Base-by-base conservation (phyloP, 2,888 invertebrate genomes). In the Ormyrus thymus region DNA sequence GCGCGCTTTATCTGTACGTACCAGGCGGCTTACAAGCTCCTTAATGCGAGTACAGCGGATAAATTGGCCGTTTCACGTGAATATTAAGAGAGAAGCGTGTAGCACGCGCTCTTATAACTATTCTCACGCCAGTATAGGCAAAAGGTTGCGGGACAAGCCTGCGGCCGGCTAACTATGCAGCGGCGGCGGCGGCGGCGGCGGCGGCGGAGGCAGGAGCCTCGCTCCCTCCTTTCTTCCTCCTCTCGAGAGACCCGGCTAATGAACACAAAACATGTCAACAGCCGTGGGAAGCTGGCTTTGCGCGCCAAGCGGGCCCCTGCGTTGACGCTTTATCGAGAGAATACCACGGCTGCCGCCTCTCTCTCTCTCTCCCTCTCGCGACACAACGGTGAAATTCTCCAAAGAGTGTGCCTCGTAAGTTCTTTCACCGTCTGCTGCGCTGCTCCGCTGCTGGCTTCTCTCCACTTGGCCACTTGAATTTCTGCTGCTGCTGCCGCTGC, bases 181-280 rank as follows among this genome's bases (percentile, higher is more conserved):
- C 68, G 13, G 62, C 56, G 62, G 72, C 72, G n/a, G 56, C 64
- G 45, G 55, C 64, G 48, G 48, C 55, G 46, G 50, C 68, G 55
- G 50, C 62, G 61, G 55, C 65, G 56, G 7, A 29, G 29, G 11
- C 46, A 8, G 59, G 64, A 46, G 68, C 50, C 58, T 48, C 53
- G 10, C 53, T 51, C 61, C 50, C 59, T 53, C 48, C 51, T 50
- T 59, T 43, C 70, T 53, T 56, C 46, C 48, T n/a, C 48, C 65
- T 66, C 80, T 61, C 76, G 73, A 59, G 82, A 79, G 79, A 81
- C 73, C 84, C 85, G 85, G 86, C 87, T 89, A 89, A 88, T 88
- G 88, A 89, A 88, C 88, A 89, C 88, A 88, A 88, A 88, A 88
- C 88, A 88, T 88, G 87, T 88, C 88, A 89, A 87, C 88, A 88